Base-by-base conservation (phyloP, 2,888 invertebrate species). In the Eupeodes luniger region DNA sequence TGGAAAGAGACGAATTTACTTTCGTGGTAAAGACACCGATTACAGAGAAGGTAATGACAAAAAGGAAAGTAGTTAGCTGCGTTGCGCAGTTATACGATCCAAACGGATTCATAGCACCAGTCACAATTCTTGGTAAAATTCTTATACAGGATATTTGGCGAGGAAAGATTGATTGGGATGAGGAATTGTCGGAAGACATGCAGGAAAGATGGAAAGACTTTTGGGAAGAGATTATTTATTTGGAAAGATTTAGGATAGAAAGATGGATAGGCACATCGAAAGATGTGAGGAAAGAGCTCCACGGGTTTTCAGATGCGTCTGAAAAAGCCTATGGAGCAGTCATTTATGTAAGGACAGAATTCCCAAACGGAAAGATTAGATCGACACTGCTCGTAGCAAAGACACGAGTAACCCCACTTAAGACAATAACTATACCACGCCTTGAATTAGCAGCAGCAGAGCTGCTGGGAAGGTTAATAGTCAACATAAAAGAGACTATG, bases 121-220 rank as follows among this genome's bases (percentile, higher is more conserved):
- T 57, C 4, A 27, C 27, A 11, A 57, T 19, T 6, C 1, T 2
- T 4, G 57, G 57, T 5, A 57, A 57, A 19, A 57, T 57, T 9
- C 57, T 57, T 16, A 57, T 57, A 2, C 57, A 57, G 19, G 57
- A 57, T 10, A 57, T 57, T 27, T 27, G 57, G 57, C 57, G 57
- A 1, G 1, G 2, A 3, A 27, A 27, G 19, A 11, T 27, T 7
- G 57, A 16, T 19, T 57, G 57, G 57, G 27, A 57, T 19, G 57
- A 19, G 4, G 27, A 10, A 10, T 4, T 57, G 3, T 10, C 57
- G 10, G 19, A 57, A 11, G 57, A 57, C 6, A 57, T 57, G 7
- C 10, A 9, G 11, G 57, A 19, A 27, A 57, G 27, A 16, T 57
- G 57, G 57, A 57, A 0, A 11, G 27, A 27, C 5, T 57, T 57